phyloP scores from a whole-genome alignment of 2,888 invertebrate genomes.

The Tenthredo notha region DNA sequence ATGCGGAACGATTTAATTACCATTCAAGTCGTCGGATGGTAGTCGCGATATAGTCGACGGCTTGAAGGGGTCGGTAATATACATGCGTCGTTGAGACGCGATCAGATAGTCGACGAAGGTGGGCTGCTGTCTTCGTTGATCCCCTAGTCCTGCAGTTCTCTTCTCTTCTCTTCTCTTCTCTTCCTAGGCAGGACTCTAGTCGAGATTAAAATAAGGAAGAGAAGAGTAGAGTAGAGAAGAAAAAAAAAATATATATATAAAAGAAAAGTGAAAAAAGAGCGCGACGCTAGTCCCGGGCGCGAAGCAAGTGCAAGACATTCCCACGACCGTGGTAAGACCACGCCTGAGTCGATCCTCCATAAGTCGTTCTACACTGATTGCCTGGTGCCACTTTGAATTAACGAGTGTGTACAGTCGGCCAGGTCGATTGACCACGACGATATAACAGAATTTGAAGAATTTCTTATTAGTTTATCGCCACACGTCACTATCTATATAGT shows the following conservation, averaged over 20 bases:
- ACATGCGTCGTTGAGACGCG: conserved; percentile 40
- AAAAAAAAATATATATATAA: conserved; percentile 10
- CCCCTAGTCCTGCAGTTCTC: not conserved
- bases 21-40: conserved; percentile 51
- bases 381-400: conserved; percentile 52
- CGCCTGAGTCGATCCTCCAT: conserved; percentile 50
- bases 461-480: not conserved
- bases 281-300: conserved; percentile 24
- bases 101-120: conserved; percentile 44
- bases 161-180: not conserved
- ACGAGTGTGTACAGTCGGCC: conserved; percentile 40
- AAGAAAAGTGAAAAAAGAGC: conserved; percentile 34
- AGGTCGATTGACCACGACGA: conserved; percentile 39
- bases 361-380: conserved; percentile 50
- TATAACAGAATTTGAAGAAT: conserved; percentile 38
- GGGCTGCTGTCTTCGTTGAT: conserved; percentile 27
- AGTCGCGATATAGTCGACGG: conserved; percentile 27
- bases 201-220: conserved; percentile 5
- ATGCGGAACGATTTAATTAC: conserved; percentile 51
- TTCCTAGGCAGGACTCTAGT: conserved; percentile 5
- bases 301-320: conserved; percentile 52
- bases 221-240: conserved; percentile 22
- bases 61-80: conserved; percentile 35
- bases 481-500: conserved; percentile 12
- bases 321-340: conserved; percentile 51